Evolutionary conservation across 2,113 vertebrate genomes (phyloP).

Genomic region (Dicrurus megarhynchus): DNA sequence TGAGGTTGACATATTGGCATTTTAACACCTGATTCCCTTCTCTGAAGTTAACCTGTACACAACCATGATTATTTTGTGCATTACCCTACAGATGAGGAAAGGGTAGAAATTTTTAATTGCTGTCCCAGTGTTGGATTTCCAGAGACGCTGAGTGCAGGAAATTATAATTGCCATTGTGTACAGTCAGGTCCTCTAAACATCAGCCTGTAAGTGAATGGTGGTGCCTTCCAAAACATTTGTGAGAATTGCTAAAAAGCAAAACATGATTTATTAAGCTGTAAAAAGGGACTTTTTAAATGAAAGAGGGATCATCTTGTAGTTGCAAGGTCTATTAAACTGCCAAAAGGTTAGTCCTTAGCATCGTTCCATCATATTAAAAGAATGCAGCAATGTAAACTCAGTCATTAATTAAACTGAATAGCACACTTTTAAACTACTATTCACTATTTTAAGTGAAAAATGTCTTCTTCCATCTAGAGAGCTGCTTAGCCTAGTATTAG

Average conservation of each 20-base stretch:
- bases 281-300: not conserved
- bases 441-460: not conserved
- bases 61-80: not conserved
- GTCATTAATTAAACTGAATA: not conserved
- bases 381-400: not conserved
- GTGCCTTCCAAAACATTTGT: not conserved
- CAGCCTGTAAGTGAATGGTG: not conserved
- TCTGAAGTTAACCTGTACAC: not conserved
- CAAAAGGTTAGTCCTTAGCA: not conserved
- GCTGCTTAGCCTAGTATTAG: not conserved
- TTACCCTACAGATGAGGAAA: not conserved
- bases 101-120: not conserved
- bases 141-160: not conserved
- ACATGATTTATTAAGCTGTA: not conserved
- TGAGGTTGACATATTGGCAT: not conserved
- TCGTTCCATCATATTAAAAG: not conserved
- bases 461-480: not conserved
- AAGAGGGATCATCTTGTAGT: not conserved
- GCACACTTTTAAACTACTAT: not conserved
- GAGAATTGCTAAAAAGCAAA: not conserved
- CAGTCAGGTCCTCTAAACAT: not conserved
- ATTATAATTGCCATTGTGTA: not conserved
- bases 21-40: not conserved
- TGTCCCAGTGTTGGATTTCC: not conserved
- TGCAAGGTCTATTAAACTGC: constrained; percentile 3